phyloP scores from a whole-genome alignment of 1,140 invertebrate genomes.

The Pseudomyrmex sp. region DNA sequence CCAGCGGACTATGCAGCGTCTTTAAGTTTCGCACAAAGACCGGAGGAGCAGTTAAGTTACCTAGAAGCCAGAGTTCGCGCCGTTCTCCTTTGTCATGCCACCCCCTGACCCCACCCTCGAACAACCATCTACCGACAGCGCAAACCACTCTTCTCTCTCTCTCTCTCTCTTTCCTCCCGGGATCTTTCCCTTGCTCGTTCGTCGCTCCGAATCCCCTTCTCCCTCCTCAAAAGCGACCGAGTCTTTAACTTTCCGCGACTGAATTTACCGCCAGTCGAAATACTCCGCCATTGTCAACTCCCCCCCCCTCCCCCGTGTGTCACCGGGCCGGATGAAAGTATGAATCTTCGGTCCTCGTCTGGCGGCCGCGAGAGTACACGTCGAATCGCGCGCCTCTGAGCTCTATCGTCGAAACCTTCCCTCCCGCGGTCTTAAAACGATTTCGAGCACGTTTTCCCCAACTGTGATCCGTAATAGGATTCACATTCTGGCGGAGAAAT shows the following conservation, averaged over 20 bases:
- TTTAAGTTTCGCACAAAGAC: constrained; percentile 69
- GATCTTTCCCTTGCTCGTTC: constrained; percentile 19
- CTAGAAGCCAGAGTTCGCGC: constrained; percentile 60
- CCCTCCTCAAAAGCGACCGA: constrained; percentile 13
- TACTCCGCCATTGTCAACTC: constrained; percentile 41
- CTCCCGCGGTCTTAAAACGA: too few species aligned
- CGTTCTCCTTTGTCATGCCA: constrained; percentile 55
- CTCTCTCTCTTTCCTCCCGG: not conserved
- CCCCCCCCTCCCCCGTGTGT: not conserved
- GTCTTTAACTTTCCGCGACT: constrained; percentile 59
- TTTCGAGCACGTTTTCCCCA: too few species aligned
- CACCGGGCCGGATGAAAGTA: constrained; percentile 23
- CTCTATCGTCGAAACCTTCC: too few species aligned
- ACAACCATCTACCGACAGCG: constrained; percentile 22
- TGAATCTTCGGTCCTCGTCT: constrained; percentile 8
- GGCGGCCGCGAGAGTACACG: not conserved
- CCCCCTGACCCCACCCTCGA: not conserved
- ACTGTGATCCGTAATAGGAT: not conserved
- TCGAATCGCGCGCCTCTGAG: not conserved
- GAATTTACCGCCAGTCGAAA: constrained; percentile 54
- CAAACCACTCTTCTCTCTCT: constrained; percentile 11
- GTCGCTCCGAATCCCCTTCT: not conserved
- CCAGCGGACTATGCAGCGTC: constrained; percentile 54
- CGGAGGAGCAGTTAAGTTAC: constrained; percentile 65
- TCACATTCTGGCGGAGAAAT: not conserved